A percentile compares a stretch with the other conserved stretches of the same genome.
These are phyloP conservation scores for Anthopleura xanthogrammica DNA, from an alignment of 92 coral and sea anemone genomes.

Conservation along the genomic window DNA sequence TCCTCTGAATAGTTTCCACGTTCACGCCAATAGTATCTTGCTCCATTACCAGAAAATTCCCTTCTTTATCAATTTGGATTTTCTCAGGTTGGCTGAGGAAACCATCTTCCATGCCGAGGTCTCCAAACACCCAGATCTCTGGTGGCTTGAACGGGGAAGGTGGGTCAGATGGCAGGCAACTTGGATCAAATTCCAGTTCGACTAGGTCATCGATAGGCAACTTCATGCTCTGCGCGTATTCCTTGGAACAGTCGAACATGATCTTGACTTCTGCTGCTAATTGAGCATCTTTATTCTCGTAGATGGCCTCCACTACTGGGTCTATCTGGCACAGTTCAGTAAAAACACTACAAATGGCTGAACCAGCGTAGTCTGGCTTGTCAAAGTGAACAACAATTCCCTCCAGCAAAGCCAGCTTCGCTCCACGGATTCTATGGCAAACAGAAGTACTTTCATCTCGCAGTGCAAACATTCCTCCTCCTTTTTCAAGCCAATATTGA, in stretches of 20 bases:
- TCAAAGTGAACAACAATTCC: constrained; percentile 59
- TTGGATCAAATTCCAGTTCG: constrained; percentile 49
- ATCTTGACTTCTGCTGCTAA: constrained; percentile 52
- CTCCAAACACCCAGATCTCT: constrained; percentile 92
- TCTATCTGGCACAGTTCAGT: constrained; percentile 38
- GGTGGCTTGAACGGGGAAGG: constrained; percentile 63
- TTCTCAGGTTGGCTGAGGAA: constrained; percentile 71
- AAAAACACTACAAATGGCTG: constrained; percentile 34
- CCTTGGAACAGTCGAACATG: constrained; percentile 64
- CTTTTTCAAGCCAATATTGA: constrained; percentile 52
- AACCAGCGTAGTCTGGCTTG: constrained; percentile 44
- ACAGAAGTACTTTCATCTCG: constrained; percentile 36
- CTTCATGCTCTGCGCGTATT: constrained; percentile 51
- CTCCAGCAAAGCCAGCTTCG: constrained; percentile 69
- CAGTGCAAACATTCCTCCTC: constrained; percentile 42
- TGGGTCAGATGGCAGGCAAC: constrained; percentile 40
- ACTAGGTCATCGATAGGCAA: constrained; percentile 46
- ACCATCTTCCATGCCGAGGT: constrained; percentile 78
- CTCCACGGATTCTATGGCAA: constrained; percentile 45
- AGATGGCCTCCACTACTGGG: constrained; percentile 49
- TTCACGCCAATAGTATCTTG: constrained; percentile 66
- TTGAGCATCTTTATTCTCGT: constrained; percentile 48
- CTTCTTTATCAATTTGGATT: constrained; percentile 68
- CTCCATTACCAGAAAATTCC: constrained; percentile 79
- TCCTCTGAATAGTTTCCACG: constrained; percentile 57